Evolutionary conservation across 2,888 invertebrate genomes (phyloP), one percentile per base, ranked within the genome.

Genomic region (Ischnura elegans): DNA sequence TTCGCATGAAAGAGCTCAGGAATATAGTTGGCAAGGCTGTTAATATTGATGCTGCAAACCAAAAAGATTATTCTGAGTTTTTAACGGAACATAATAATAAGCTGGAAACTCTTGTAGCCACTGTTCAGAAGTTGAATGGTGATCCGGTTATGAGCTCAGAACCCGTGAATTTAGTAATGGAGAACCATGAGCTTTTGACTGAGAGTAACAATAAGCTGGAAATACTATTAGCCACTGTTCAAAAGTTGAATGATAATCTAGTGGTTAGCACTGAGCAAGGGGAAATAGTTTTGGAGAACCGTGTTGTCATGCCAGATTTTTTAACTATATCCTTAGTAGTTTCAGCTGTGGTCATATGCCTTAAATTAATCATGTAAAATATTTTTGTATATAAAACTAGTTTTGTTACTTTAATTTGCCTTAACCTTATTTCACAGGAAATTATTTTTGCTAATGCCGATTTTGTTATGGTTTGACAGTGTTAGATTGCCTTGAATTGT

Each of bases 1-100:
- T 97, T 45, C 97, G 97, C 95, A 97, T 97, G 97, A 96, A 97
- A 21, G 97, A 97, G 95, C 96, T 97, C 93, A 96, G 97, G 0
- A 96, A 97, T 10, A 96, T 97, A 96, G 97, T 97, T 3, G 76
- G 87, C 61, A 87, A 61, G 46, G 42, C 93, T 36, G 93, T 85
- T 29, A 47, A 85, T 84, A 36, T 36, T n/a, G 45, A 36, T 29
- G 29, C 1, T 29, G 93, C 2, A 0, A 47, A 46, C 19, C 2
- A 16, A n/a, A 84, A 61, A 42, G 90, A 90, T 42, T 90, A 61
- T 45, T 25, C 90, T 4, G 61, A 66, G 25, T 3, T 66, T 0
- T 43, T 90, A 61, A 61, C 16, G 4, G 90, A 90, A 66, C 61
- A 90, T 43, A 61, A 90, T n/a, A 66, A 61, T 61, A 55, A 66